Conservation (phyloP, 1,140 invertebrate genomes). For the Ridgeia piscesae region DNA sequence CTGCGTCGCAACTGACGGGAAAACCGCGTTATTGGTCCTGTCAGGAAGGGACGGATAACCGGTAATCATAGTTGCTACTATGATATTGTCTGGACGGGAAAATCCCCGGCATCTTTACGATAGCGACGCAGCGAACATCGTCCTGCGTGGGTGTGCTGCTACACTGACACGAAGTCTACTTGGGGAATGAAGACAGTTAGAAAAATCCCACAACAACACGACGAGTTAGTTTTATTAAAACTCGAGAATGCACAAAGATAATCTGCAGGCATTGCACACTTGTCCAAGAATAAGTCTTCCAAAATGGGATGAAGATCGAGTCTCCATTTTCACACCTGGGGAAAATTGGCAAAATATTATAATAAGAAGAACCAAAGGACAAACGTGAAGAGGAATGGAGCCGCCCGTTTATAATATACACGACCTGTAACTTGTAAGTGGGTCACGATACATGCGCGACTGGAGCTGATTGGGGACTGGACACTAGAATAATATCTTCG, state of each 20-base stretch:
- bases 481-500: too few relatives aligned
- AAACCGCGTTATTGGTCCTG: background rate
- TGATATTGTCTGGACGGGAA: background rate
- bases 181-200: background rate
- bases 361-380: too few relatives aligned
- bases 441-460: too few relatives aligned
- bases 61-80: background rate
- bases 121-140: background rate
- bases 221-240: background rate
- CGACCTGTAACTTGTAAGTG: too few relatives aligned
- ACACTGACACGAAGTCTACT: background rate
- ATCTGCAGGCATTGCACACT: background rate
- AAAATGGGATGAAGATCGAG: background rate
- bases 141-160: background rate
- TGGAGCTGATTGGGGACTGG: too few relatives aligned
- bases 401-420: too few relatives aligned
- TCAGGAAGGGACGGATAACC: background rate
- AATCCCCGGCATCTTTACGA: background rate
- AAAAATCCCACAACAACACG: background rate
- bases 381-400: too few relatives aligned
- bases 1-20: background rate
- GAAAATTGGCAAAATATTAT: too few relatives aligned
- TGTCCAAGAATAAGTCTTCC: background rate
- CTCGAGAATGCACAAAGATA: background rate
- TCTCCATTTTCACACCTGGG: background rate